A percentile compares a stretch with the other conserved stretches of the same genome.
These are phyloP conservation scores for Saguinus midas DNA, from an alignment of 2,113 vertebrate genomes.

Conservation along the genomic window DNA sequence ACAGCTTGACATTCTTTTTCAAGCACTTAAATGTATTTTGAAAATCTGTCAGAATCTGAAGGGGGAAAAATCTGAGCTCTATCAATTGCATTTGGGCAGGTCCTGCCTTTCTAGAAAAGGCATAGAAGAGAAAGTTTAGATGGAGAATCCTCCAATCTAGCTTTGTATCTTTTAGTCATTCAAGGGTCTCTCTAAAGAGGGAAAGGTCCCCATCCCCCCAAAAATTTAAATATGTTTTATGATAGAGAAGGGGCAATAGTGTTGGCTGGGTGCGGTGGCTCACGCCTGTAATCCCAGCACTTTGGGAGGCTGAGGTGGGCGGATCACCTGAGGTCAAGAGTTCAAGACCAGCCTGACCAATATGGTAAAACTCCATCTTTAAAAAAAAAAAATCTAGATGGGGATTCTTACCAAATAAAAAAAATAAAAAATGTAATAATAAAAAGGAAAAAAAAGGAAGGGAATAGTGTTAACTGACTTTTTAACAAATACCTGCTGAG, in stretches of 20 bases:
- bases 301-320: no score
- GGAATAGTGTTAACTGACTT: background rate
- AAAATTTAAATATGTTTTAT: constrained; percentile 10
- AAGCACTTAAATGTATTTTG: background rate
- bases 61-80: background rate
- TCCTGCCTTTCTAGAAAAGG: constrained; percentile 22
- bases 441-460: no score
- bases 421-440: no score
- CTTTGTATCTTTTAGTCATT: background rate
- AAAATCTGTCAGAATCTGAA: no score
- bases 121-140: background rate
- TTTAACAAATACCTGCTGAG: background rate
- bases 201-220: background rate
- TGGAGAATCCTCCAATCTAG: background rate
- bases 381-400: no score
- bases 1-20: background rate
- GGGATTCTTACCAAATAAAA: no score
- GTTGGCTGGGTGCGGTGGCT: no score
- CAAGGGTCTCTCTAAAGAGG: constrained; percentile 18
- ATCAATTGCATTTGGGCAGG: background rate
- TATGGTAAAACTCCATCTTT: no score
- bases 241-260: background rate
- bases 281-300: no score
- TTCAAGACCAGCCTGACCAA: no score
- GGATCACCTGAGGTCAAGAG: no score